A percentile compares a stretch with the other conserved stretches of the same genome.
Conservation (phyloP, 2,113 vertebrate genomes). For the Varanus salvator region DNA sequence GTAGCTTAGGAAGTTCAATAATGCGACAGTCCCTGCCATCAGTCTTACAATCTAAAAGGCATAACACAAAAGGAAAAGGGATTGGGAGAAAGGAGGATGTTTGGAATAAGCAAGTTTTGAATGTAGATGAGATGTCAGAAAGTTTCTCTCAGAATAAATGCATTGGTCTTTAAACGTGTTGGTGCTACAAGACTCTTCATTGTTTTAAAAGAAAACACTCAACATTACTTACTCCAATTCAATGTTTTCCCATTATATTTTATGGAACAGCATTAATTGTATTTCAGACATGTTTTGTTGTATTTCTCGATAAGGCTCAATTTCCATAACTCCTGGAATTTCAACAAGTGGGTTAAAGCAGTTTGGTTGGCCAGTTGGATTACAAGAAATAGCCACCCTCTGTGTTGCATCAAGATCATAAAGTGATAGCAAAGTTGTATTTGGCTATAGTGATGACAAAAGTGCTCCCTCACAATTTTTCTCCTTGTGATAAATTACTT, state of each 20-base stretch:
- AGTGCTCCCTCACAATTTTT: neutral
- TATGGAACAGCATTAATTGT: neutral
- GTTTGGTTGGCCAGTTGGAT: neutral
- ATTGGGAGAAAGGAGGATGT: neutral
- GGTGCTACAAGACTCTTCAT: neutral
- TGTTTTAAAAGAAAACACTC: neutral
- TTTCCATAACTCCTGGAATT: neutral
- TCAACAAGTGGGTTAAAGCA: neutral
- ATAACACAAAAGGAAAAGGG: too few relatives aligned
- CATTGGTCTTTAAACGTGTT: neutral
- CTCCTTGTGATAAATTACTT: neutral
- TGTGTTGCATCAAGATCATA: neutral
- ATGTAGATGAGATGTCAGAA: neutral
- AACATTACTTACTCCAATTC: neutral
- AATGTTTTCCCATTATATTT: neutral
- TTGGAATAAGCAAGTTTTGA: neutral
- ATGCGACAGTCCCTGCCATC: too few relatives aligned
- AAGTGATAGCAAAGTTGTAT: neutral
- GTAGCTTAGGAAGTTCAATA: too few relatives aligned
- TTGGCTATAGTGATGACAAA: neutral
- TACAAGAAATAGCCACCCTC: neutral
- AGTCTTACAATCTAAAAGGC: too few relatives aligned
- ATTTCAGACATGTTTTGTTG: neutral
- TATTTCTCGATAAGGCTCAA: neutral
- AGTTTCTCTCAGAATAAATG: neutral